Percentiles rank a stretch among this genome's conserved stretches.
These are phyloP conservation scores for Acomys russatus DNA, from an alignment of 2,797 vertebrate species.

Conservation along the genomic window DNA sequence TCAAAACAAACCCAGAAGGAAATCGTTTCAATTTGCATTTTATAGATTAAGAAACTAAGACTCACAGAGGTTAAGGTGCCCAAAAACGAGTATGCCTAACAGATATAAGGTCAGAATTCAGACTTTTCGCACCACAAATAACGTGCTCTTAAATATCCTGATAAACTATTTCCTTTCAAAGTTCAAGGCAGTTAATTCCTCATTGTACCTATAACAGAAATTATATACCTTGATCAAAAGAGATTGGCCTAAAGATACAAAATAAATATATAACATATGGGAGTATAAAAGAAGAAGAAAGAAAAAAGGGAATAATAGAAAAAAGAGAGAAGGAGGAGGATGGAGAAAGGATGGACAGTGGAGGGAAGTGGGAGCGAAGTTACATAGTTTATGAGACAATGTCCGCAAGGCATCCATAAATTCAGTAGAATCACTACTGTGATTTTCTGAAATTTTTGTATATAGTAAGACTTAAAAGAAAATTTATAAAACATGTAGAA, in stretches of 20 bases:
- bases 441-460: not conserved
- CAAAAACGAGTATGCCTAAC: not conserved
- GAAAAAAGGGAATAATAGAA: not conserved
- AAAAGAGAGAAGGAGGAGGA: too few species aligned
- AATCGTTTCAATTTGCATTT: slow-evolving; percentile 12
- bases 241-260: not conserved
- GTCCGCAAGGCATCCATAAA: not conserved
- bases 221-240: not conserved
- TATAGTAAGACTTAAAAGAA: not conserved
- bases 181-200: not conserved
- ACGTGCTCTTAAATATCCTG: not conserved
- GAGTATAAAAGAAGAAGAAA: not conserved
- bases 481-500: not conserved
- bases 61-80: not conserved
- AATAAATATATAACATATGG: not conserved
- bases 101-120: not conserved
- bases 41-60: slow-evolving; percentile 7
- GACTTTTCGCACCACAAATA: not conserved
- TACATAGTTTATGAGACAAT: not conserved
- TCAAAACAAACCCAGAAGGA: not conserved
- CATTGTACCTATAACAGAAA: not conserved
- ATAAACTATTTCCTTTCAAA: slow-evolving; percentile 11
- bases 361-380: fast-evolving
- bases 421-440: not conserved
- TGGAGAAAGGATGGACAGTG: fast-evolving